phyloP scores from a whole-genome alignment of 2,797 vertebrate species.

The Novumbra hubbsi region DNA sequence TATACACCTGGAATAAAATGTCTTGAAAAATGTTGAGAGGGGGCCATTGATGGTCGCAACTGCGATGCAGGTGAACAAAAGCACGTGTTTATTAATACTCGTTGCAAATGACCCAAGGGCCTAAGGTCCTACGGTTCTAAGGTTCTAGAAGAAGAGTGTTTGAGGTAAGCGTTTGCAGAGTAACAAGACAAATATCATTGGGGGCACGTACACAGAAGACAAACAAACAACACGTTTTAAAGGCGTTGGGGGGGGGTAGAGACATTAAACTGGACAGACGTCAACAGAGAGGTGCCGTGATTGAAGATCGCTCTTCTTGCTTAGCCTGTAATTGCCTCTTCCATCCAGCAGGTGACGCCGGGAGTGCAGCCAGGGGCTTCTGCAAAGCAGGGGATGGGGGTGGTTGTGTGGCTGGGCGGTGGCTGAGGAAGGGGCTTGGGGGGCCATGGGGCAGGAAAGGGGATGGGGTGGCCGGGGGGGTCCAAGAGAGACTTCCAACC shows the following conservation, averaged over 20 bases:
- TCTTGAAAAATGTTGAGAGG: no score
- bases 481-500: conserved; percentile 17
- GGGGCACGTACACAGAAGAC: conserved; percentile 17
- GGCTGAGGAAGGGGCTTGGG: conserved; percentile 17
- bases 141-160: conserved; percentile 50
- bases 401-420: conserved; percentile 54
- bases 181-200: conserved; percentile 15
- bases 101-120: no score
- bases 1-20: no score
- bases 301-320: conserved; percentile 68
- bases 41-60: no score
- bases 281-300: conserved; percentile 54
- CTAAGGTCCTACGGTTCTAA: conserved; percentile 6
- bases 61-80: no score
- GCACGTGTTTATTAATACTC: no score
- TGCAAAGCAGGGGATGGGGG: conserved; percentile 67
- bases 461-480: conserved; percentile 23
- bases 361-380: conserved; percentile 77
- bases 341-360: conserved; percentile 78
- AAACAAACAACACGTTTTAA: conserved; percentile 26
- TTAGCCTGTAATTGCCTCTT: conserved; percentile 82
- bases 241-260: conserved; percentile 41
- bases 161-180: conserved; percentile 59
- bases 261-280: conserved; percentile 48
- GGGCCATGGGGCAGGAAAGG: conserved; percentile 20